Percentiles rank a stretch among this genome's conserved stretches.
Evolutionary conservation across 2,113 vertebrate genomes (phyloP).

Genomic region (Paramormyrops kingsleyae): DNA sequence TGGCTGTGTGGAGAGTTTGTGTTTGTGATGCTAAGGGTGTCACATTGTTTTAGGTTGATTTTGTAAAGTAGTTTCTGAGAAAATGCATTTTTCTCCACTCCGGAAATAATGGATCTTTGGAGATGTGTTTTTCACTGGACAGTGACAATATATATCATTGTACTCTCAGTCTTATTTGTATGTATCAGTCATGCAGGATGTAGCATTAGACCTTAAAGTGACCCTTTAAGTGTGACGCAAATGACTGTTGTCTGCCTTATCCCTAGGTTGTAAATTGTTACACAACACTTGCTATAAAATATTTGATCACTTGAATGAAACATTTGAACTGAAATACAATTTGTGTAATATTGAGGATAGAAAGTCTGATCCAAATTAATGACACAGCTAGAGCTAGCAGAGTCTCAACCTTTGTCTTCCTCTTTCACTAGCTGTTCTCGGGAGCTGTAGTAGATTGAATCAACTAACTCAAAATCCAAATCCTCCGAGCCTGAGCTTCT

Average conservation of each 20-base stretch:
- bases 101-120: background rate
- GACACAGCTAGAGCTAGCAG: background rate
- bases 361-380: background rate
- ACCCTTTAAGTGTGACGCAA: background rate
- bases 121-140: background rate
- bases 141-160: background rate
- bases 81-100: background rate
- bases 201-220: background rate
- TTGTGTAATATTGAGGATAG: background rate
- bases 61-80: background rate
- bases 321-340: background rate
- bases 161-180: background rate
- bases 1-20: background rate
- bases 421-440: slow-evolving; percentile 86
- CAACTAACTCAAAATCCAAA: slow-evolving; percentile 75
- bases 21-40: background rate
- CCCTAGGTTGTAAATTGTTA: background rate
- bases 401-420: background rate
- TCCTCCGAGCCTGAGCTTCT: slow-evolving; percentile 66
- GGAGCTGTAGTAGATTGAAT: slow-evolving; percentile 70
- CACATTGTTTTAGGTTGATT: background rate
- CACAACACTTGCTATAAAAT: background rate
- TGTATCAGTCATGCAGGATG: background rate
- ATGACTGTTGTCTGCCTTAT: background rate
- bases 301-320: background rate